A percentile compares a stretch with the other conserved stretches of the same genome.
phyloP scores from a whole-genome alignment of 2,113 vertebrate genomes.

The Atrichornis clamosus region DNA sequence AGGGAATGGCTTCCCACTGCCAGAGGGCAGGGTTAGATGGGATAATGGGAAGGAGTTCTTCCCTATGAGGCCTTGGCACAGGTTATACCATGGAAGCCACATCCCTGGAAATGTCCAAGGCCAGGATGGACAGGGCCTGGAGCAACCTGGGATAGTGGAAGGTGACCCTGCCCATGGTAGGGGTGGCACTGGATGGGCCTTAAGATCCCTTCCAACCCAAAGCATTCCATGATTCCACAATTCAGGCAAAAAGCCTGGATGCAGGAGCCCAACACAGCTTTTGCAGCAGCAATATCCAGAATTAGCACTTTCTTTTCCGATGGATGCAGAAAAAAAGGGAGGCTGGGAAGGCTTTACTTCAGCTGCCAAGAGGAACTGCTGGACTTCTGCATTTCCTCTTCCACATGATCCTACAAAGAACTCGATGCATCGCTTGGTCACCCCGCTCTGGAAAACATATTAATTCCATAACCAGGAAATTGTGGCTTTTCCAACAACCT shows the following conservation, averaged over 20 bases:
- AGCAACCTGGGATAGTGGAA: rapidly evolving
- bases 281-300: not conserved
- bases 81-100: too few relatives aligned
- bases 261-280: not conserved
- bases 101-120: not conserved
- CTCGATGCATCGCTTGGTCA: not conserved
- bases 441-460: not conserved
- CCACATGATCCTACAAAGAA: not conserved
- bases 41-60: not conserved
- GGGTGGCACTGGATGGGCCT: not conserved
- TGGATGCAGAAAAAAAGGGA: rapidly evolving
- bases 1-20: not conserved
- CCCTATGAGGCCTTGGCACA: too few relatives aligned
- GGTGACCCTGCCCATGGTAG: not conserved
- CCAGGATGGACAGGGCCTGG: not conserved
- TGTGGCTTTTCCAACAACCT: not conserved
- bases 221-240: not conserved
- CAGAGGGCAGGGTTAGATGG: not conserved
- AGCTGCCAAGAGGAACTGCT: not conserved
- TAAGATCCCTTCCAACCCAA: not conserved
- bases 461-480: not conserved
- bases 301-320: not conserved
- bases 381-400: not conserved
- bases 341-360: rapidly evolving
- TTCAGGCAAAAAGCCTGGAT: not conserved